Conservation (phyloP, 2,113 vertebrate genomes). For the Gallinago jamesoni region DNA sequence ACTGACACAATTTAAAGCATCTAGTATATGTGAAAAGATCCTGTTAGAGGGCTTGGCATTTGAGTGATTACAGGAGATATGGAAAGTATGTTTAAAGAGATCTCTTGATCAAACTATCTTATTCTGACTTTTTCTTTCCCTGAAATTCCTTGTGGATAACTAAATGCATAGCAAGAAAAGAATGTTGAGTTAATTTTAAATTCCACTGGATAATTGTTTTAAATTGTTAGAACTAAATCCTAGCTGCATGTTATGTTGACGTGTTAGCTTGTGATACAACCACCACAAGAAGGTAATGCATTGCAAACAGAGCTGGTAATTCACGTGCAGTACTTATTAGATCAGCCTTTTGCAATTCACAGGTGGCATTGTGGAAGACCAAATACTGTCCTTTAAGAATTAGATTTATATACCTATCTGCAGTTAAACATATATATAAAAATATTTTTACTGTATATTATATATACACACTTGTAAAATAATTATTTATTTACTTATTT, state of each 20-base stretch:
- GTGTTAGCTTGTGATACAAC: not conserved
- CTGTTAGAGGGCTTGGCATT: conserved; percentile 29
- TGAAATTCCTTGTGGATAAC: conserved; percentile 46
- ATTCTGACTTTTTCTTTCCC: conserved; percentile 11
- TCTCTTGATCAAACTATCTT: conserved; percentile 41
- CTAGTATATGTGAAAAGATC: conserved; percentile 51
- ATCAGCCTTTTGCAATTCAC: not conserved
- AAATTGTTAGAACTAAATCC: not conserved
- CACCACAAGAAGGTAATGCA: not conserved
- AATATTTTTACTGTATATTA: not conserved
- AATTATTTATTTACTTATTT: not conserved
- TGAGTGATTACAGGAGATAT: conserved; percentile 61
- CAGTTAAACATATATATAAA: not conserved
- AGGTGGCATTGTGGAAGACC: not conserved
- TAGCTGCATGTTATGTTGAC: not conserved
- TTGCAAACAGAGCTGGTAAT: not conserved
- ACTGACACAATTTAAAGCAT: conserved; percentile 46
- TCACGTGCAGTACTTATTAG: not conserved
- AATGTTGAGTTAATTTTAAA: conserved; percentile 17
- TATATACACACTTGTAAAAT: not conserved
- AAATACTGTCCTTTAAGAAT: not conserved
- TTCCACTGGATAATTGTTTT: not conserved
- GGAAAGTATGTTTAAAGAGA: conserved; percentile 55
- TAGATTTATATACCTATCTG: not conserved
- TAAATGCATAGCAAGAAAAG: conserved; percentile 1